Base-by-base conservation (phyloP, 2,797 vertebrate species). In the Notolepis coatsorum region DNA sequence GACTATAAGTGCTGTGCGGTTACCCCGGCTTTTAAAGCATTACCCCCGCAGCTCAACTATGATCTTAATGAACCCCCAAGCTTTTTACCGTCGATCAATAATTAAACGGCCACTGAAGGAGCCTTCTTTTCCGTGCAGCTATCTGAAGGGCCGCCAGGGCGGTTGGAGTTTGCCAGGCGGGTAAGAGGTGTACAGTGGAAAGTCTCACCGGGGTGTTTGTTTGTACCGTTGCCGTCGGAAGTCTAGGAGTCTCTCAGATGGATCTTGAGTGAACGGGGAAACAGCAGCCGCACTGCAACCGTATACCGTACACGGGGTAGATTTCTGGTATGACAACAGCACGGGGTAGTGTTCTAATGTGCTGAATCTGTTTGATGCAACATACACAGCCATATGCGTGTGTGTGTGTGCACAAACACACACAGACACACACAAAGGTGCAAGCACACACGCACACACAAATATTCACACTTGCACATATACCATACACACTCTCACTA, bases 1-100 rank as follows among this genome's bases (percentile, higher is more conserved):
- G 85, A 82, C 86, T 89, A n/a, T n/a, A 90, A 89, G 86, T 89
- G 88, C 87, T 73, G 71, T 53, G 75, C 82, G 76, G 87, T 89
- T 88, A 88, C 81, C 83, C 84, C 82, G 78, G 73, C 85, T n/a
- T 89, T 83, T 75, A 64, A 66, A 80, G 84, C 77, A 71, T 84
- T 80, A 87, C 79, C 84, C 77, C 79, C n/a, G n/a, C 57, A 82
- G 89, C 84, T 82, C 82, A 81, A 86, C 87, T 82, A 85, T 88
- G 85, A 88, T 90, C 84, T 83, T 90, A 90, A 90, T 90, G 89
- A 90, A 87, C 73, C 84, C 84, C 81, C 77, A 53, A 82, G 88
- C 87, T 88, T 90, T 85, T 89, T 84, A 88, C 88, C 81, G 79
- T 82, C 81, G 82, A 88, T 91, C 86, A 89, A 91, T 91, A 85